Base-by-base conservation (phyloP, 2,888 invertebrate species). In the Acronicta aceris region DNA sequence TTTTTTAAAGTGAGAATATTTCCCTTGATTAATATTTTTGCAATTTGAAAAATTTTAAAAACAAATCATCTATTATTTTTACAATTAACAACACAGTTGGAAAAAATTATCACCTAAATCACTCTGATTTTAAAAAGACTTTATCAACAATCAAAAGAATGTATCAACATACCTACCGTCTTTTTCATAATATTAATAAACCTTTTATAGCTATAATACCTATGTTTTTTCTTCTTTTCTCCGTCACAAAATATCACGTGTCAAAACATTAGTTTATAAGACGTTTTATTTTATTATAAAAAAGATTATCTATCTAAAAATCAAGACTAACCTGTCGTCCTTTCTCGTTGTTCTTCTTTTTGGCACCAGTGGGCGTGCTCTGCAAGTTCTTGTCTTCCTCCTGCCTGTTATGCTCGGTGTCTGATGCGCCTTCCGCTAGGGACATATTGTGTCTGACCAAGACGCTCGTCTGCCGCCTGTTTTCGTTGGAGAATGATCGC, bases 381-480 rank as follows among this genome's bases (percentile, higher is more conserved):
- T 62, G 71, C 13, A 59, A 47, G 42, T 45, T 80, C 66, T 76
- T 78, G 5, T 81, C 81, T 60, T 78, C 81, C 53, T 81, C 82
- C 59, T 60, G 72, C 33, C 66, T 79, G 51, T 78, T 79, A 57
- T 88, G 87, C 78, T 94, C 93, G 46, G 89, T 88, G 81, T 94
- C 94, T 56, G 94, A 94, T 65, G 85, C 85, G 70, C 88, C 93
- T 89, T 93, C 94, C 50, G 86, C 94, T 86, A 94, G 82, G 91
- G 94, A 94, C 94, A 94, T 94, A 89, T 86, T 83, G 84, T 84
- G 87, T 92, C 89, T 94, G 93, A 69, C 81, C 71, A 69, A 63
- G 73, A 78, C 88, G 81, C 65, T 76, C 82, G 82, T 59, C 52
- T 71, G 82, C 79, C 65, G 49, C 75, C 82, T 85, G 81, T 90